Evolutionary conservation across 2,888 invertebrate genomes (phyloP), one percentile per base, ranked within the genome.

Genomic region (Octonoba sinensis): DNA sequence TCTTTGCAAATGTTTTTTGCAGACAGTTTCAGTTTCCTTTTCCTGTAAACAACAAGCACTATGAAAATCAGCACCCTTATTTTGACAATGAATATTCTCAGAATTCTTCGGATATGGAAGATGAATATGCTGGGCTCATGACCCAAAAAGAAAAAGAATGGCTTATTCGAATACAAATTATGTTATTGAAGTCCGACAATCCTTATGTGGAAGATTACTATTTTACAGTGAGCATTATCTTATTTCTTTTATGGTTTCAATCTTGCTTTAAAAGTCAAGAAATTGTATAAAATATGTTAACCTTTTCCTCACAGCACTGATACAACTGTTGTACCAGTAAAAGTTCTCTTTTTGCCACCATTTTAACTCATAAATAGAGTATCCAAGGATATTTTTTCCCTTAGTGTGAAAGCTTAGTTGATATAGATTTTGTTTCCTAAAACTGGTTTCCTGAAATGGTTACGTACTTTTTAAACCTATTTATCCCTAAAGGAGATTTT

Each of bases 151-250:
- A 99, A 88, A 97, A 97, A 86, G 96, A 97, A 86, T 98, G 98
- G 96, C 90, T 99, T 15, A 93, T 97, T 84, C 96, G 96, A 88
- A 98, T 99, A 85, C 99, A 99, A 88, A 90, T 97, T 88, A 89
- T 97, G 82, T 98, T 98, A 87, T 91, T 98, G 0, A 96, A 96
- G 87, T 96, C 96, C 0, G 96, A 96, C 70, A 96, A 97, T 82
- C 98, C 99, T 0, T 96, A 96, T 88, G 93, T 96, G 86, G 97
- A 99, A 88, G 99, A 99, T 89, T 99, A 95, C 88, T 99, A 99
- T 87, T 98, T 95, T 87, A 96, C 96, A 57, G 96, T 83, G 60
- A 82, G 73, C 24, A 46, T 65, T 57, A 11, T 22, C 8, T 36
- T 36, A 11, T 36, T 36, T 36, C 8, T 20, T 56, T 36, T 36